phyloP scores from a whole-genome alignment of 2,888 invertebrate species.

The Hirtodrosophila duncani region DNA sequence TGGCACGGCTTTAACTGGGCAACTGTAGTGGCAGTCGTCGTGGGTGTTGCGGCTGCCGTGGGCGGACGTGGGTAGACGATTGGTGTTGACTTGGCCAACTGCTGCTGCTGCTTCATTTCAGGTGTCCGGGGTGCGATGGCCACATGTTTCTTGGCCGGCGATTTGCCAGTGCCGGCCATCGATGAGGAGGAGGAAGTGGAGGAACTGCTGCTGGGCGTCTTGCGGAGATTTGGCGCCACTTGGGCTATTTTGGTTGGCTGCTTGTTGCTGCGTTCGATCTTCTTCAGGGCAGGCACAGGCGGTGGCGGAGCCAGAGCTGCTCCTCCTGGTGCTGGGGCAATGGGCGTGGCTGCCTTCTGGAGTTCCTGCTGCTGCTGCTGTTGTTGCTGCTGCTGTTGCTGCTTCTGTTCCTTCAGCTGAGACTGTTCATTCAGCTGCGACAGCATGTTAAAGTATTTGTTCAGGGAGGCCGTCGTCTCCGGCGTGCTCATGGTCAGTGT shows the following conservation, averaged over 20 bases:
- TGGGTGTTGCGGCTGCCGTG: constrained; percentile 8
- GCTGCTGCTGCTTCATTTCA: constrained; percentile 74
- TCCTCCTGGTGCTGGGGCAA: constrained; percentile 1
- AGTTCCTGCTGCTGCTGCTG: constrained; percentile 21
- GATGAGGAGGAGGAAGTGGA: constrained; percentile 58
- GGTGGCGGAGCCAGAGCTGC: constrained; percentile 9
- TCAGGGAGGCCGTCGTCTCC: constrained; percentile 73
- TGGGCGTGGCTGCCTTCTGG: constrained; percentile 10
- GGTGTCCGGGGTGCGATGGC: constrained; percentile 78
- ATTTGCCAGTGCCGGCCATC: constrained; percentile 62
- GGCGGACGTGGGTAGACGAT: constrained; percentile 19
- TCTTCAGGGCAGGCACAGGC: constrained; percentile 76
- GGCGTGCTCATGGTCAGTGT: constrained; percentile 73
- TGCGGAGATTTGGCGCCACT: constrained; percentile 77
- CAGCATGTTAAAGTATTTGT: constrained; percentile 77
- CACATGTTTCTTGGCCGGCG: constrained; percentile 78
- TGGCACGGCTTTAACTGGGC: constrained; percentile 37
- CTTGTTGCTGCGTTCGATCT: constrained; percentile 77
- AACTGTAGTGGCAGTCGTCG: constrained; percentile 22
- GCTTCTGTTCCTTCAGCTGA: constrained; percentile 71
- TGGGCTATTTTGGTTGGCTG: constrained; percentile 78
- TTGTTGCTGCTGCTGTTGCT: constrained; percentile 43
- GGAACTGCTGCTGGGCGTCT: constrained; percentile 67
- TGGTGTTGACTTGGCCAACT: constrained; percentile 43
- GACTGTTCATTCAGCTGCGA: constrained; percentile 74